Evolutionary conservation across 1,140 invertebrate species (phyloP).

Genomic region (Papilio helenus): DNA sequence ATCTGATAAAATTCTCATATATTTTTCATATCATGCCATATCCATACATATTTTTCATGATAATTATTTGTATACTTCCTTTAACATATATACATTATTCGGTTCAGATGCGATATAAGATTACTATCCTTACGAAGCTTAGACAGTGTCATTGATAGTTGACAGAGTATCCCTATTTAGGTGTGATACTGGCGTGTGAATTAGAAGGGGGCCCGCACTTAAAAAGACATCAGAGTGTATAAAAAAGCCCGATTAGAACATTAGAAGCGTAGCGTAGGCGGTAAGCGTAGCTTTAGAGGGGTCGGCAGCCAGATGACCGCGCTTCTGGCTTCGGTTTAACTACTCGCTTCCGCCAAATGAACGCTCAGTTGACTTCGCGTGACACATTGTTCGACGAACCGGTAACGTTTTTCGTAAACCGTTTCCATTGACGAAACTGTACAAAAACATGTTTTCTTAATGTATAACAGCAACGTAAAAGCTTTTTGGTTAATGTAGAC

Average conservation of each 20-base stretch:
- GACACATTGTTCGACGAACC: constrained; percentile 54
- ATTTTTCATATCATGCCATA: no score
- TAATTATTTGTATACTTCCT: no score
- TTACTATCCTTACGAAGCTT: not conserved
- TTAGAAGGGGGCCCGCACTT: constrained; percentile 58
- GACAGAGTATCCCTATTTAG: constrained; percentile 50
- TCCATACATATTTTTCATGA: no score
- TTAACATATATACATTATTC: no score
- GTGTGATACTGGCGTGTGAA: constrained; percentile 61
- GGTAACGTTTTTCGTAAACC: constrained; percentile 39
- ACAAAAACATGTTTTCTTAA: not conserved
- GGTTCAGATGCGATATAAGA: not conserved
- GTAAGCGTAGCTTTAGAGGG: constrained; percentile 55
- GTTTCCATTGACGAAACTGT: not conserved
- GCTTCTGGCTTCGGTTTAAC: constrained; percentile 74
- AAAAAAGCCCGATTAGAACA: constrained; percentile 50
- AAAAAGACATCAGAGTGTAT: constrained; percentile 58
- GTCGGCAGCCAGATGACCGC: constrained; percentile 67
- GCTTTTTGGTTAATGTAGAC: not conserved
- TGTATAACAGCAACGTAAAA: not conserved
- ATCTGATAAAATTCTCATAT: no score
- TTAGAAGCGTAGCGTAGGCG: constrained; percentile 57
- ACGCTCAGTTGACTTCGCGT: constrained; percentile 45
- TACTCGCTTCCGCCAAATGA: constrained; percentile 69
- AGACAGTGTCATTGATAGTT: not conserved